Base-by-base conservation (phyloP, 2,113 vertebrate genomes). In the Aphyosemion australe region DNA sequence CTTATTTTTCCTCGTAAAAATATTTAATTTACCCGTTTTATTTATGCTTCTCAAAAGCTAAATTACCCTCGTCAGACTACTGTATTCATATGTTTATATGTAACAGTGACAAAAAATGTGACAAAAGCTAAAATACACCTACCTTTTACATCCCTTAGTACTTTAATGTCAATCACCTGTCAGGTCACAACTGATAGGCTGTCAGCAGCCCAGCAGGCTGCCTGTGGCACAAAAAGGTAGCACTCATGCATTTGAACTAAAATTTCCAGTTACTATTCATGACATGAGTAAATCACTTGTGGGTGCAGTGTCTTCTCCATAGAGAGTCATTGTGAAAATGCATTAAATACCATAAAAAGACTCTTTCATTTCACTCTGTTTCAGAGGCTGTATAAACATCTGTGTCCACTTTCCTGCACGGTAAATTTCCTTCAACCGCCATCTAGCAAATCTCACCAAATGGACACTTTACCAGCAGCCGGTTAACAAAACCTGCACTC, bases 161-260 rank as follows among this genome's bases (percentile, higher is more conserved):
- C 81, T 88, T 83, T 80, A 67, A 82, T 79, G 87, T 83, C 87
- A 82, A 48, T 88, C 85, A 89, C 54, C 68, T 89, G 87, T 88
- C 85, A 85, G 48, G 42, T 39, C 14, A 0, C 4, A 14, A 70
- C 34, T 83, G 76, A 85, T 75, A 43, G 73, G 73, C 72, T 88
- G 82, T 69, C 80, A 78, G 66, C 50, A 43, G 76, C 79, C 80
- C 77, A 74, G 79, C 83, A 56, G 84, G 85, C 49, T 43, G 79
- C 83, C 69, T 56, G 70, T 62, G 69, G 77, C 72, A 74, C 43
- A 41, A 41, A 69, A 61, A 57, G 72, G 82, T 76, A 79, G 72
- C 65, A n/a, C 42, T 75, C 47, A 53, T 67, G 66, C 61, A 67
- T 53, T 67, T 66, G 78, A 80, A 71, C 74, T 69, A 59, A 69